A percentile compares a stretch with the other conserved stretches of the same genome.
Conservation (phyloP, 2,113 vertebrate genomes). For the Notiomystis cincta region DNA sequence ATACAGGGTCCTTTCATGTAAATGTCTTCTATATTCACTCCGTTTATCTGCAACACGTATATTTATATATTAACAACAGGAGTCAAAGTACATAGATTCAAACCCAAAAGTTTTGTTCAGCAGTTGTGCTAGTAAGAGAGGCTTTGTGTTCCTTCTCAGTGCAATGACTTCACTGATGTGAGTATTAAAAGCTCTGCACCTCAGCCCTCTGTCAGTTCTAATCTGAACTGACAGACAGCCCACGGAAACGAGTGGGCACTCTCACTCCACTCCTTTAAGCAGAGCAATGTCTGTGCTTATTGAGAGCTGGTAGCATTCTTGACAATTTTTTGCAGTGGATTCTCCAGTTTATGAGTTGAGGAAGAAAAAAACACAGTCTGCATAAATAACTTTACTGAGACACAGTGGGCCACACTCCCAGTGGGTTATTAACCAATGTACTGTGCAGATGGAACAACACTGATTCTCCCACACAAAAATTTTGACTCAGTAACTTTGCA, state of each 20-base stretch:
- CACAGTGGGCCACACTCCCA: slow-evolving; percentile 18
- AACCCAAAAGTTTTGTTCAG: slow-evolving; percentile 1
- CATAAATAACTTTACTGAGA: slow-evolving; percentile 30
- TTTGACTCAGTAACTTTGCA: slow-evolving; percentile 7
- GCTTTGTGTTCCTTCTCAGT: background rate
- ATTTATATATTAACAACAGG: background rate
- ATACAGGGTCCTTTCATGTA: background rate
- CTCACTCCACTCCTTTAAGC: slow-evolving; percentile 32
- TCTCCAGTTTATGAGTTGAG: background rate
- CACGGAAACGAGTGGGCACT: slow-evolving; percentile 56
- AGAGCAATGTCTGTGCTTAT: slow-evolving; percentile 50
- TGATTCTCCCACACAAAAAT: background rate
- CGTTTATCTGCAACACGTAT: background rate
- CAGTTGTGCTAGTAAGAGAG: background rate
- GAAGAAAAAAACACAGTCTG: background rate
- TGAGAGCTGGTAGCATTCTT: slow-evolving; percentile 19
- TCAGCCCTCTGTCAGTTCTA: slow-evolving; percentile 15
- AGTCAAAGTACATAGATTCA: background rate
- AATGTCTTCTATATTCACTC: background rate
- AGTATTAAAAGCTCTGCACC: slow-evolving; percentile 27
- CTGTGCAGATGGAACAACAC: background rate
- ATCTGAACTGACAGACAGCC: slow-evolving; percentile 58
- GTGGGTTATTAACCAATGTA: slow-evolving; percentile 3
- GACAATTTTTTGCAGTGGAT: slow-evolving; percentile 30
- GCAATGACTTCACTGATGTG: background rate